Evolutionary conservation across 2,888 invertebrate species (phyloP), one percentile per base, ranked within the genome.

Genomic region (Euspilapteryx auroguttella): DNA sequence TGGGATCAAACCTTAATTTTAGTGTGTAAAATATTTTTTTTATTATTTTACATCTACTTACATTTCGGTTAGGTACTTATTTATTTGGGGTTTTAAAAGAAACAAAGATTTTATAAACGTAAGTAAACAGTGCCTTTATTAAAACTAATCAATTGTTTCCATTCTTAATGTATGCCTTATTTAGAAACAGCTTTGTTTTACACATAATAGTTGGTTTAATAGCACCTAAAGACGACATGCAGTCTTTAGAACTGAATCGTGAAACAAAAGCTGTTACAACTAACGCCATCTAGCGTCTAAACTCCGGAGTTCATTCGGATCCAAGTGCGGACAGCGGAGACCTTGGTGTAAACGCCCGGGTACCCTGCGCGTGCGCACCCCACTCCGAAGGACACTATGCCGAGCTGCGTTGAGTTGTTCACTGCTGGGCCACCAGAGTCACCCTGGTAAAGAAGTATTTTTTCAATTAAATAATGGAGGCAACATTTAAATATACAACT

Each of bases 371-470:
- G 44, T 1, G 52, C 61, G 27, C 61, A 62, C 1, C 61, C 61
- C 3, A 34, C 36, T 0, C 61, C 61, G 20, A 45, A 55, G 0
- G 61, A 62, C 0, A 54, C 53, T 2, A 54, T 33, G 3, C 59
- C 62, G 0, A 44, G 31, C 20, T 47, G 48, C 2, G 33, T 9
- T 5, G 34, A 17, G 1, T 37, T 32, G 7, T 33, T 25, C 2
- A 55, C 52, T 1, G 55, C 56, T 24, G 61, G 61, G 3, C 61
- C 61, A 4, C 61, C 61, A 2, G 63, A 64, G 39, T 63, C 64
- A 30, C 64, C 63, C 64, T 63, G 32, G n/a, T 41, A 30, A 27
- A 10, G 4, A 14, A 9, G 10, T 4, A 25, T n/a, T n/a, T n/a
- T n/a, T n/a, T n/a, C n/a, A n/a, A n/a, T n/a, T n/a, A n/a, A n/a